phyloP scores from a whole-genome alignment of 2,113 vertebrate genomes.

The Seriola dumerili region DNA sequence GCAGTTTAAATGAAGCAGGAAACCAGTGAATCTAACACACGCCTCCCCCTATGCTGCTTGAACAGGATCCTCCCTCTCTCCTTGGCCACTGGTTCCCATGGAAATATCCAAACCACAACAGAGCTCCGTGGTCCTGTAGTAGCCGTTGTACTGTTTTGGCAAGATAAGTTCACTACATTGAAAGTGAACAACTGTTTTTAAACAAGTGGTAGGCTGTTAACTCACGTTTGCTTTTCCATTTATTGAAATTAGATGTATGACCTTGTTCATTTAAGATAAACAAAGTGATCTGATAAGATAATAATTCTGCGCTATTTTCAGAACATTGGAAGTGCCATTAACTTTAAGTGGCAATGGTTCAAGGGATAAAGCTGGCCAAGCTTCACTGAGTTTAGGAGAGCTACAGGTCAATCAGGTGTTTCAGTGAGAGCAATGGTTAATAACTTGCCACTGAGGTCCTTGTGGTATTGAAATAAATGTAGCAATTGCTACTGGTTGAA shows the following conservation, averaged over 20 bases:
- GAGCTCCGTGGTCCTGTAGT: slow-evolving; percentile 45
- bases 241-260: slow-evolving; percentile 31
- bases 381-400: background rate
- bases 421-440: background rate
- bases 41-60: slow-evolving; percentile 55
- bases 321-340: background rate
- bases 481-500: background rate
- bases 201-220: slow-evolving; percentile 41
- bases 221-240: slow-evolving; percentile 70
- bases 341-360: slow-evolving; percentile 1
- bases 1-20: slow-evolving; percentile 79
- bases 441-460: background rate
- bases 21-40: slow-evolving; percentile 63
- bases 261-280: slow-evolving; percentile 43
- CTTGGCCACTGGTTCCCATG: slow-evolving; percentile 76
- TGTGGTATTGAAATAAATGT: slow-evolving; percentile 11
- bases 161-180: slow-evolving; percentile 74
- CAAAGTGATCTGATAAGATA: slow-evolving; percentile 47
- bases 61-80: slow-evolving; percentile 72
- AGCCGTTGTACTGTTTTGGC: slow-evolving; percentile 43
- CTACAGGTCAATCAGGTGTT: background rate
- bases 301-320: background rate
- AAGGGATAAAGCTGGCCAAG: background rate
- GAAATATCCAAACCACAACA: slow-evolving; percentile 78
- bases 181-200: slow-evolving; percentile 49